phyloP scores from a whole-genome alignment of 2,888 invertebrate genomes.

The Andrena bucephala region DNA sequence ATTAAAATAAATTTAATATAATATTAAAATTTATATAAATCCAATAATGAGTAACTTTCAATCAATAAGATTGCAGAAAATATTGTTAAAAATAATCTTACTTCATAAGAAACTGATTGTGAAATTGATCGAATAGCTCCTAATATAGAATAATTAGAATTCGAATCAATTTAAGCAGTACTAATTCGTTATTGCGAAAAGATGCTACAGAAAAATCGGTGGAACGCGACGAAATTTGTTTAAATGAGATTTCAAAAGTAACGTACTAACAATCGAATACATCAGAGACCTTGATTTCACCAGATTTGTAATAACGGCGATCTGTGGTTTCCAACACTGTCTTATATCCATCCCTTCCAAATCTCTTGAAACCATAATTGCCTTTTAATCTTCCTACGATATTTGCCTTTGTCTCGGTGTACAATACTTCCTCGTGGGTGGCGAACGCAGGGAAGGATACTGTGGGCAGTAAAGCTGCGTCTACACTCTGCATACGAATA shows the following conservation, averaged over 20 bases:
- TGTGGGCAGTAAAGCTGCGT: conserved; percentile 95
- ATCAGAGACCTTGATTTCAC: conserved; percentile 91
- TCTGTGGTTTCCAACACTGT: conserved; percentile 94
- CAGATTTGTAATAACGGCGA: conserved; percentile 93
- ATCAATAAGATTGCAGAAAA: too few relatives aligned
- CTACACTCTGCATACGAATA: conserved; percentile 90
- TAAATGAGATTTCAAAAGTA: conserved; percentile 15
- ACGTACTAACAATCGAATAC: conserved; percentile 54
- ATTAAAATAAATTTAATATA: too few relatives aligned
- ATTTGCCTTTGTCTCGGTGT: conserved; percentile 94
- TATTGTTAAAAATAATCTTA: too few relatives aligned
- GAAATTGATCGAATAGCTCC: too few relatives aligned
- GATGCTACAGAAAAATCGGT: background rate
- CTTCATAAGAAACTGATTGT: too few relatives aligned
- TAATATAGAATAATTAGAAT: too few relatives aligned
- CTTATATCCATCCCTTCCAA: conserved; percentile 97
- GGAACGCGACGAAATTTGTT: conserved; percentile 8
- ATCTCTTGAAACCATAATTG: conserved; percentile 96
- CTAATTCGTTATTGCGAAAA: background rate
- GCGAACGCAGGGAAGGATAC: conserved; percentile 99
- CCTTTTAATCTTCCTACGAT: conserved; percentile 93
- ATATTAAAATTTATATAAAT: too few relatives aligned
- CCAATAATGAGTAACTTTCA: too few relatives aligned
- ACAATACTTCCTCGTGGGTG: conserved; percentile 97
- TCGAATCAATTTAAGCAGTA: conserved; percentile 5